Evolutionary conservation across 2,113 vertebrate species (phyloP).

Genomic region (Lates calcarifer): DNA sequence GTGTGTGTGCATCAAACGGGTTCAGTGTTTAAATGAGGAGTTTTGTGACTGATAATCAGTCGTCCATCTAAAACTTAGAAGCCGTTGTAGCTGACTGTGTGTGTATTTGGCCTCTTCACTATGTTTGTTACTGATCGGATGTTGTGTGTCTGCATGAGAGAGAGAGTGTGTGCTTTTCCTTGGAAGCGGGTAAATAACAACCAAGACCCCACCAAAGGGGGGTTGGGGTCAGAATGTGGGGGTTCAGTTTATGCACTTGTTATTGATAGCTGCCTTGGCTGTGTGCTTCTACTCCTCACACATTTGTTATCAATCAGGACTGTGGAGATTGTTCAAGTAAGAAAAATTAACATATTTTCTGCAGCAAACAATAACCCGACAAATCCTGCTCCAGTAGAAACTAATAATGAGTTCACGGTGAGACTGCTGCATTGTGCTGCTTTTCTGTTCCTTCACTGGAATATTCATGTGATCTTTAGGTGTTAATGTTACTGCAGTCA

Average conservation of each 20-base stretch:
- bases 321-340: slow-evolving; percentile 8
- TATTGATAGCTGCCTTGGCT: slow-evolving; percentile 51
- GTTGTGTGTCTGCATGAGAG: slow-evolving; percentile 44
- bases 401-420: neutral
- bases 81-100: slow-evolving; percentile 9
- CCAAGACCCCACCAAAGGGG: slow-evolving; percentile 21
- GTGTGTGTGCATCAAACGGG: slow-evolving; percentile 25
- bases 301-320: slow-evolving; percentile 10
- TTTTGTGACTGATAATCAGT: slow-evolving; percentile 22
- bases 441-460: neutral
- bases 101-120: neutral
- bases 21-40: neutral
- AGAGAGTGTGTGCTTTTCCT: slow-evolving; percentile 27
- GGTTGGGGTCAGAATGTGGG: slow-evolving; percentile 57
- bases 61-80: neutral
- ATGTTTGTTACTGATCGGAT: slow-evolving; percentile 70
- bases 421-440: neutral
- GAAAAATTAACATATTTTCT: neutral
- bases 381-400: neutral
- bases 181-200: slow-evolving; percentile 71
- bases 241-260: slow-evolving; percentile 70
- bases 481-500: neutral
- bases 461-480: neutral
- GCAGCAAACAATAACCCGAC: neutral
- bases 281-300: slow-evolving; percentile 4